These are phyloP conservation scores for Trinectes maculatus DNA, from an alignment of 2,113 vertebrate genomes.

Conservation along the genomic window DNA sequence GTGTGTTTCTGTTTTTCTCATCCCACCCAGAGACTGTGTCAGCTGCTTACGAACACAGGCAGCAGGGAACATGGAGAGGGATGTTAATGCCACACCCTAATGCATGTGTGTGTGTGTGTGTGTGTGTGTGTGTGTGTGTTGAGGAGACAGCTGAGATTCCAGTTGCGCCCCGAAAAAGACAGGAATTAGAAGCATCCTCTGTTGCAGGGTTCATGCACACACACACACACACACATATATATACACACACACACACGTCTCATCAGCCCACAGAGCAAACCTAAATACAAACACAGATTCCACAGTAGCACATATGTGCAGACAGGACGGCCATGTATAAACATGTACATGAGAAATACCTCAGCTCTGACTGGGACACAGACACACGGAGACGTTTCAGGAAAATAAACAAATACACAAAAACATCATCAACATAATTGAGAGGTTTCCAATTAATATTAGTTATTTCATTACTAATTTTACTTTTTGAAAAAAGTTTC, in stretches of 20 bases:
- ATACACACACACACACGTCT: constrained; percentile 49
- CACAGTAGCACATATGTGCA: constrained; percentile 56
- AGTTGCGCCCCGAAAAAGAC: constrained; percentile 74
- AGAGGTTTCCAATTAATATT: no score
- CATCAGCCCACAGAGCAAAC: constrained; percentile 29
- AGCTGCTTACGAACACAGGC: constrained; percentile 71
- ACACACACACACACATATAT: constrained; percentile 33
- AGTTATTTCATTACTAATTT: no score
- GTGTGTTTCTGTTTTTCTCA: constrained; percentile 15
- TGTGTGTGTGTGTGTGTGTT: constrained; percentile 54
- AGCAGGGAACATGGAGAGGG: constrained; percentile 59
- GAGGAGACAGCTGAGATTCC: constrained; percentile 84
- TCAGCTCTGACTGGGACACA: constrained; percentile 5
- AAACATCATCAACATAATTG: no score
- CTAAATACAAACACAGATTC: constrained; percentile 70
- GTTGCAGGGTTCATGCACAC: constrained; percentile 10
- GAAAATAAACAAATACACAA: no score
- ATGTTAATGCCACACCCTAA: constrained; percentile 76
- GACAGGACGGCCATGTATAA: constrained; percentile 46
- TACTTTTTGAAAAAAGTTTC: no score
- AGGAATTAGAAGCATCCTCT: constrained; percentile 81
- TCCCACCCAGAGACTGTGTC: constrained; percentile 66
- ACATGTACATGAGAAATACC: constrained; percentile 51
- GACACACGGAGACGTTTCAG: neutral
- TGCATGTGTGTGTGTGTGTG: constrained; percentile 43